These are phyloP conservation scores for Synergus japonicus DNA, from an alignment of 2,888 invertebrate genomes.

Conservation along the genomic window DNA sequence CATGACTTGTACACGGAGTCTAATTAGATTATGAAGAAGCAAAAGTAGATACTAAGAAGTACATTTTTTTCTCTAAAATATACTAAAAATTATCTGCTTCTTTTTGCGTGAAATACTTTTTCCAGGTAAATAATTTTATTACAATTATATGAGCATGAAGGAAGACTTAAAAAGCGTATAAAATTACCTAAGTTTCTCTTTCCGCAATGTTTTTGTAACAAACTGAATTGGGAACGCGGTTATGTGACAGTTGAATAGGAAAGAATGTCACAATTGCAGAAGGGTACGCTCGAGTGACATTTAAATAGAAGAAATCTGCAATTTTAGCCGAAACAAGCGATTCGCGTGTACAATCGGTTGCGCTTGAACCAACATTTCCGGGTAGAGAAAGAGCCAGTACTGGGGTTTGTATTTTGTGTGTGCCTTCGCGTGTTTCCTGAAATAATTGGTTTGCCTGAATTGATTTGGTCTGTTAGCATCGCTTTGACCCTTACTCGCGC, in stretches of 20 bases:
- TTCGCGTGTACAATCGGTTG: conserved; percentile 34
- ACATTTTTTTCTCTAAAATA: too few relatives aligned
- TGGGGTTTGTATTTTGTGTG: conserved; percentile 36
- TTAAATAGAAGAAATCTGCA: conserved; percentile 36
- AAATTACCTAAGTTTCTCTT: background rate
- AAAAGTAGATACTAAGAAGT: too few relatives aligned
- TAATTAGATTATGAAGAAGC: too few relatives aligned
- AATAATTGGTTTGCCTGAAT: conserved; percentile 39
- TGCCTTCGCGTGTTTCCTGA: conserved; percentile 39
- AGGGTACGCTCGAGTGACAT: conserved; percentile 29
- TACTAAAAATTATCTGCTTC: too few relatives aligned
- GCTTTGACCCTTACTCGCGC: conserved; percentile 28
- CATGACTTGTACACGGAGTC: too few relatives aligned
- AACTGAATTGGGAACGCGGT: background rate
- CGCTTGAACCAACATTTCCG: conserved; percentile 34
- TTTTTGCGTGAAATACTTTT: too few relatives aligned
- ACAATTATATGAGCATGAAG: background rate
- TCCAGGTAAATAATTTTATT: background rate
- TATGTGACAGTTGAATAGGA: conserved; percentile 22
- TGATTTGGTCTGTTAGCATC: conserved; percentile 39
- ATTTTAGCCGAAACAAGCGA: conserved; percentile 34
- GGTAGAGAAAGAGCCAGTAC: conserved; percentile 24
- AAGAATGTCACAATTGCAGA: conserved; percentile 24
- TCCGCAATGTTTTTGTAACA: background rate
- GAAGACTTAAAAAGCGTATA: background rate